Evolutionary conservation across 2,113 vertebrate species (phyloP), one percentile per base, ranked within the genome.

Genomic region (Zosterops lateralis): DNA sequence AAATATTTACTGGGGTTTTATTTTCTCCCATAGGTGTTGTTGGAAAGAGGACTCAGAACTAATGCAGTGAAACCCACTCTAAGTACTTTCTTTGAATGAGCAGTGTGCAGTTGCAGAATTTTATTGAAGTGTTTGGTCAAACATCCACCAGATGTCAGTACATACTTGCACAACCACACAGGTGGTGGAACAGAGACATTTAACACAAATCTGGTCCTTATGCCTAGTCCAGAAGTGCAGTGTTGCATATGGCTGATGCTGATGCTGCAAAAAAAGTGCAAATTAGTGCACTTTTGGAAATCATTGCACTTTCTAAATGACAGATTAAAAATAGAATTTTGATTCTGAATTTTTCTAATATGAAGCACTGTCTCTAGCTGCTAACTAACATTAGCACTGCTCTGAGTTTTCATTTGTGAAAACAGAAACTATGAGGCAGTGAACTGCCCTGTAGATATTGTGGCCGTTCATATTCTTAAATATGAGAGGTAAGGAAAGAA

Each of bases 81-180:
- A 36, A 64, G 7, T 25, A 47, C 11, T 29, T 61, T 32, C 3
- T 53, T 72, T 42, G 36, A 68, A 75, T 0, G 1, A 58, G 11
- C 3, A 29, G 1, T 26, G 7, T 4, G 3, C 5, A 47, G 8
- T 5, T 3, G 0, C 22, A 14, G 10, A 4, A 3, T 15, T 73
- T 73, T 31, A 62, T 6, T 34, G 51, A 20, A 1, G 3, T 32
- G 31, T 68, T 78, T 3, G 0, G 8, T 34, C 47, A 32, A 78
- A 34, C 0, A 7, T 28, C 95, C 96, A 96, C 95, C 89, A 96
- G 96, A 87, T 96, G 96, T 92, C 96, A 96, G 92, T 17, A 57
- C 38, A 40, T 31, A 20, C 87, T 70, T 76, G 58, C 42, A 76
- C 24, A 92, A 93, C 19, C 1, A 0, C 12, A 3, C 9, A 34